These are phyloP conservation scores for Gallinago nigripennis DNA, from an alignment of 2,797 vertebrate genomes.

Conservation along the genomic window DNA sequence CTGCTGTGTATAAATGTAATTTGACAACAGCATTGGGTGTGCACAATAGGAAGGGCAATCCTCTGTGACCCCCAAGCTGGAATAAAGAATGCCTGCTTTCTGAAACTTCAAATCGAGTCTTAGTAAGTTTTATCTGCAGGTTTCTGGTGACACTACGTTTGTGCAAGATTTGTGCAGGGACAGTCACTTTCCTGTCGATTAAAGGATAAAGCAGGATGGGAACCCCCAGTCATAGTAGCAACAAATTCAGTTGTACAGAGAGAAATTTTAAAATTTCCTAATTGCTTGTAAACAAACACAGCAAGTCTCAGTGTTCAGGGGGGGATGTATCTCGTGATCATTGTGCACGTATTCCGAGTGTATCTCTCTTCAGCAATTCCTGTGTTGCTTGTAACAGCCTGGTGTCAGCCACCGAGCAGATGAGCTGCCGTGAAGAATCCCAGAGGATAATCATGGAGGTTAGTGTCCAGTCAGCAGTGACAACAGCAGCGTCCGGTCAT, in stretches of 20 bases:
- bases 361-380: neutral
- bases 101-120: too few species aligned
- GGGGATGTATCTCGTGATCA: neutral
- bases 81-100: too few species aligned
- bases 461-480: neutral
- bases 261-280: neutral
- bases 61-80: too few species aligned
- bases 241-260: neutral
- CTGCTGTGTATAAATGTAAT: too few species aligned
- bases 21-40: too few species aligned
- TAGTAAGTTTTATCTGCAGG: too few species aligned
- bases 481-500: fast-evolving
- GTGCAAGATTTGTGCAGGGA: neutral
- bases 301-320: neutral
- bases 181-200: fast-evolving
- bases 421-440: slow-evolving; percentile 68
- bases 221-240: neutral
- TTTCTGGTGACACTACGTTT: fast-evolving
- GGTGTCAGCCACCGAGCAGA: slow-evolving; percentile 69
- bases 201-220: neutral
- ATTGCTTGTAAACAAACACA: neutral
- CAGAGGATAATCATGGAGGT: slow-evolving; percentile 76
- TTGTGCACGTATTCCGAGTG: fast-evolving
- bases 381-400: slow-evolving; percentile 28
- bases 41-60: too few species aligned